phyloP scores from a whole-genome alignment of 2,888 invertebrate species.

The Amblyjoppa fuscipennis region DNA sequence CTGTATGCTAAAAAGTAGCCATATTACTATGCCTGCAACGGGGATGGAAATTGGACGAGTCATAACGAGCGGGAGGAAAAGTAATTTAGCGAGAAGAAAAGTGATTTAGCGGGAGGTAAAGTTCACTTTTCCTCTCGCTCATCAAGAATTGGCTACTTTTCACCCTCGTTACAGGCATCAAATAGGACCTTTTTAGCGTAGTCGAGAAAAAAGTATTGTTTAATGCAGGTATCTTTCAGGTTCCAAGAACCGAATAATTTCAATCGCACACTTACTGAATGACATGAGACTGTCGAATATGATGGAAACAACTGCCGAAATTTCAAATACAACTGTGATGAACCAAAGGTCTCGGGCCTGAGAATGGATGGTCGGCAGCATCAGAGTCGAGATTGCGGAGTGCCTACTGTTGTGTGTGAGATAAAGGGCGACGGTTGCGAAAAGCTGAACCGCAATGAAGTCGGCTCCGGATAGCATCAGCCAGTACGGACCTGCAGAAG shows the following conservation, averaged over 20 bases:
- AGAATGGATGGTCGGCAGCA: constrained; percentile 79
- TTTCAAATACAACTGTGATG: constrained; percentile 85
- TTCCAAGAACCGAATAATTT: neutral
- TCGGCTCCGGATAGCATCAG: constrained; percentile 86
- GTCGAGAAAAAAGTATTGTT: neutral
- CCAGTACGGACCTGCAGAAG: constrained; percentile 85
- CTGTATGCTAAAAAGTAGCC: too few species aligned
- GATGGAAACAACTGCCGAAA: constrained; percentile 84
- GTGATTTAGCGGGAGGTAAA: too few species aligned
- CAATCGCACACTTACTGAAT: constrained; percentile 73
- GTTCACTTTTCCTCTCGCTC: too few species aligned
- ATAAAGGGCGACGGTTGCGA: constrained; percentile 85
- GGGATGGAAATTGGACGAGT: too few species aligned
- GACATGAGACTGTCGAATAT: constrained; percentile 81
- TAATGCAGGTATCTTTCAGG: neutral
- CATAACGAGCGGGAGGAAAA: too few species aligned
- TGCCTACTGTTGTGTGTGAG: constrained; percentile 82
- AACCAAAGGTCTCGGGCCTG: constrained; percentile 86
- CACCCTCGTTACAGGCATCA: too few species aligned
- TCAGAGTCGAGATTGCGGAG: constrained; percentile 75
- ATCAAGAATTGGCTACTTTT: too few species aligned
- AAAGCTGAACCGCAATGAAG: constrained; percentile 85
- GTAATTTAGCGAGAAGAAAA: too few species aligned
- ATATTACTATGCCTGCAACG: too few species aligned
- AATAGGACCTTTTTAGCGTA: too few species aligned